phyloP scores from a whole-genome alignment of 1,140 invertebrate genomes.

The Elymnias hypermnestra region DNA sequence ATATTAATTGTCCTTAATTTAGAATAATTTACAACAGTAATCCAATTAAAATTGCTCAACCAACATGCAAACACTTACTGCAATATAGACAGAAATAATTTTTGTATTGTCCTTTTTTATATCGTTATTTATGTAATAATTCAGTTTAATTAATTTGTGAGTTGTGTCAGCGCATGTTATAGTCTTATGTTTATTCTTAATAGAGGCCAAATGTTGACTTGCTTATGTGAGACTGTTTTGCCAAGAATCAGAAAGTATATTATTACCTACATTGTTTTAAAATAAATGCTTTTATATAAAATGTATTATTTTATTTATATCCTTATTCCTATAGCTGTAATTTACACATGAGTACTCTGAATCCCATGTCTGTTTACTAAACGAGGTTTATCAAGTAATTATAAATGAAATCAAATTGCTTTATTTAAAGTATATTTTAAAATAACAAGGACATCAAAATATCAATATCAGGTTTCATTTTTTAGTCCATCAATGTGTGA shows the following conservation, averaged over 20 bases:
- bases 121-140: conserved; percentile 68
- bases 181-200: conserved; percentile 73
- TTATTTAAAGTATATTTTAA: too few species aligned
- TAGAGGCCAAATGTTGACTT: conserved; percentile 76
- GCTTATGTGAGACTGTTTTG: conserved; percentile 76
- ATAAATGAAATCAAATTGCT: too few species aligned
- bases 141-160: conserved; percentile 67
- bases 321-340: too few species aligned
- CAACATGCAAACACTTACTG: conserved; percentile 65
- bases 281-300: conserved; percentile 76
- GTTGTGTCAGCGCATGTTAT: conserved; percentile 72
- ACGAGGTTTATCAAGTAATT: too few species aligned
- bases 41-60: conserved; percentile 69
- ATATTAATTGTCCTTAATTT: conserved; percentile 69
- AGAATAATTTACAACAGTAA: conserved; percentile 66
- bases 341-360: too few species aligned
- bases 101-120: conserved; percentile 61
- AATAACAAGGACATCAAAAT: too few species aligned
- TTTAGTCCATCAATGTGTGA: too few species aligned
- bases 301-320: conserved; percentile 21
- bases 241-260: conserved; percentile 76
- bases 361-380: too few species aligned
- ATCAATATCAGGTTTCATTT: too few species aligned
- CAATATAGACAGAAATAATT: conserved; percentile 58
- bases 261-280: conserved; percentile 76